Evolutionary conservation across 2,888 invertebrate genomes (phyloP).

Genomic region (Acanthosoma haemorrhoidale): DNA sequence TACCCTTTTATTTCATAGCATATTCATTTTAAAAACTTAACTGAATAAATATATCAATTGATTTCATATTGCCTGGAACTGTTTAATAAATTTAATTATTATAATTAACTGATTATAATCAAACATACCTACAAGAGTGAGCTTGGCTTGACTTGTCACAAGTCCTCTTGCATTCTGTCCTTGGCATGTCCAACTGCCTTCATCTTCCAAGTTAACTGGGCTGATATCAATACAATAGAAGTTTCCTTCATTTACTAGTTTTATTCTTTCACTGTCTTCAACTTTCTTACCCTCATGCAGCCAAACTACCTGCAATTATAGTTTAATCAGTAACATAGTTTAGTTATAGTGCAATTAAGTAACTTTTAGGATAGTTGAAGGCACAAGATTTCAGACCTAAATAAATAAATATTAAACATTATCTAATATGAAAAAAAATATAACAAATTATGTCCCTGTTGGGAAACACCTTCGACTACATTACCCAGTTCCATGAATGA

Average conservation of each 20-base stretch:
- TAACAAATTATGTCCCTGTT: too few species aligned
- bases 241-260: conserved; percentile 74
- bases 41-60: background rate
- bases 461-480: too few species aligned
- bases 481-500: too few species aligned
- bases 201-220: conserved; percentile 74
- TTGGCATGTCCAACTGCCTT: conserved; percentile 78
- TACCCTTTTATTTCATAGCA: background rate
- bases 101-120: background rate
- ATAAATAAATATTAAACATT: too few species aligned
- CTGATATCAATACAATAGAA: conserved; percentile 80
- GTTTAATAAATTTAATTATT: background rate
- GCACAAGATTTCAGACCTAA: too few species aligned
- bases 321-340: too few species aligned
- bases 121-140: conserved; percentile 66
- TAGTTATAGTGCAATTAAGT: too few species aligned
- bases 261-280: conserved; percentile 67
- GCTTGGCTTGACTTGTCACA: conserved; percentile 58
- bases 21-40: background rate
- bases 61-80: background rate
- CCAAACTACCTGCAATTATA: conserved; percentile 71
- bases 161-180: conserved; percentile 72
- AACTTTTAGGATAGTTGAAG: too few species aligned
- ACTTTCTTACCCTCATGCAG: conserved; percentile 74
- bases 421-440: too few species aligned